Evolutionary conservation across 2,113 vertebrate species (phyloP).

Genomic region (Australoheros scitulus): DNA sequence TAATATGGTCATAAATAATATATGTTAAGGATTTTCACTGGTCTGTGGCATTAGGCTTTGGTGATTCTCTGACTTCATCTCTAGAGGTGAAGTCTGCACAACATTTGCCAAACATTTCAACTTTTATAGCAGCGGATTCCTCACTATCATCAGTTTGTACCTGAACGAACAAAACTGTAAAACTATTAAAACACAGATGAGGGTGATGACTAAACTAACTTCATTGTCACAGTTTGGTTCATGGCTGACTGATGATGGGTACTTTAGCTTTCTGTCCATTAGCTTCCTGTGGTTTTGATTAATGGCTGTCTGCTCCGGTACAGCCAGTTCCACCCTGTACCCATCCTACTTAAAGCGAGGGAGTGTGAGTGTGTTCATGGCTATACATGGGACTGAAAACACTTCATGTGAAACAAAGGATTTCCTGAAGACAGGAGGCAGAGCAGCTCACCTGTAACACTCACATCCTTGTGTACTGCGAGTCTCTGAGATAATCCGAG

Average conservation of each 20-base stretch:
- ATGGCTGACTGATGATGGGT: background rate
- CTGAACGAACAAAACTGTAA: background rate
- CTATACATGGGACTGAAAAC: constrained; percentile 40
- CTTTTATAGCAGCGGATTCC: background rate
- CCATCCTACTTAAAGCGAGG: background rate
- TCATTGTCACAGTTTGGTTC: background rate
- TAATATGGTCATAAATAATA: no score
- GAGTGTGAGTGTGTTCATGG: background rate
- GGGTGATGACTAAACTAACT: background rate
- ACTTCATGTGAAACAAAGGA: constrained; percentile 69
- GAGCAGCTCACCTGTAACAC: constrained; percentile 55
- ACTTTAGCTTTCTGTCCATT: background rate
- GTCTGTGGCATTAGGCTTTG: no score
- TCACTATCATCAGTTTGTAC: background rate
- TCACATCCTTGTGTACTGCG: constrained; percentile 14
- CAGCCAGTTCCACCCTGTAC: constrained; percentile 14
- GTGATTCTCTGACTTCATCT: no score
- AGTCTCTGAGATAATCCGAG: background rate
- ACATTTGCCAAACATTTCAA: background rate
- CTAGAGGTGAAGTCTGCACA: no score
- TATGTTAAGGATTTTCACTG: no score
- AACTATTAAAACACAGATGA: no score
- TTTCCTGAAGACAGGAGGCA: constrained; percentile 64
- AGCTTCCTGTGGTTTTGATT: constrained; percentile 51
- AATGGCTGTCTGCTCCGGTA: background rate